Base-by-base conservation (phyloP, 2,113 vertebrate genomes). In the Macrotus californicus region DNA sequence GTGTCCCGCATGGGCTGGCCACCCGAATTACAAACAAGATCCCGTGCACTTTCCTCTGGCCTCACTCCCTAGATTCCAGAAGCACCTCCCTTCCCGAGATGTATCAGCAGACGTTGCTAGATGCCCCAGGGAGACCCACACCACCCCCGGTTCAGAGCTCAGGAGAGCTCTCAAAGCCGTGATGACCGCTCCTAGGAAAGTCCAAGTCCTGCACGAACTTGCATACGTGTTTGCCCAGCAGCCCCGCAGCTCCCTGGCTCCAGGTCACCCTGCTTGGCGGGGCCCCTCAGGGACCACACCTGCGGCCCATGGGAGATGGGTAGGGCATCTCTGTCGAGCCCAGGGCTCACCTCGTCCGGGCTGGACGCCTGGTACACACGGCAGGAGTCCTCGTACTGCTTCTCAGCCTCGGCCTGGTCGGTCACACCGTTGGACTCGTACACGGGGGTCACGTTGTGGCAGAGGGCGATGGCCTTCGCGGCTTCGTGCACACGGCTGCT, bases 301-400 rank as follows among this genome's bases (percentile, higher is more conserved):
- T 2, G 26, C 2, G 12, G 39, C 52, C 8, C 3, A 4, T 9
- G n/a, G 41, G 43, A 10, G 21, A 31, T 0, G 0, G 41, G 43
- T 29, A 7, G 41, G 29, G 70, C 1, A 0, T 10, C 54, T 2
- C 6, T 1, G 21, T 26, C 48, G 3, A 2, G n/a, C 39, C 34
- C 9, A 0, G 0, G 29, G 4, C 1, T 96, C 97, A 99, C 99
- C 99, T 99, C 99, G 1, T 99, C 99, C 0, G 99, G 99, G 96
- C 99, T 99, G 97, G 99, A 99, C 0, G 99, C 99, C 98, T 99
- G 99, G 98, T 99, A 99, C 10, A 99, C 99, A 3, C 99, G 97
- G 98, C 99, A 99, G 0, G 99, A 99, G 84, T 99, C 99, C 86
- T 99, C 99, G 0, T 99, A 99, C 94, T 99, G 99, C 89, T 99